phyloP scores from a whole-genome alignment of 2,797 vertebrate genomes.

The Tapirus indicus region DNA sequence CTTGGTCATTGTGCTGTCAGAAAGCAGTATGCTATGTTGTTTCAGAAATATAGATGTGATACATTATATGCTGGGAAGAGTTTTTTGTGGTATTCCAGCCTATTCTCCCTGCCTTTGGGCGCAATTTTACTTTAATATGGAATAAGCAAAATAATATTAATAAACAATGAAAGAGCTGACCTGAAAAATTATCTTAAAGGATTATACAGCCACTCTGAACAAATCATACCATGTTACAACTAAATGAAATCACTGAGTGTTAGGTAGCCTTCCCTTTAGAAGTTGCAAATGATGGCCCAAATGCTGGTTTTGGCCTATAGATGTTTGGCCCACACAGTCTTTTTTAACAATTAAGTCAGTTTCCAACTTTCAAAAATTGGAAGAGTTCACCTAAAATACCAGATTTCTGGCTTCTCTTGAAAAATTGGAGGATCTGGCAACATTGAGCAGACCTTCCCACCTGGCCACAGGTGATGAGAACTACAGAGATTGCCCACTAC shows the following conservation, averaged over 20 bases:
- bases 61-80: neutral
- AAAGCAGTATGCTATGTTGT: neutral
- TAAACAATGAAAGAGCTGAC: neutral
- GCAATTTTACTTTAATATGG: neutral
- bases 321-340: neutral
- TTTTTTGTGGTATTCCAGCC: neutral
- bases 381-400: neutral
- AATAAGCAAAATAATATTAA: neutral
- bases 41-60: neutral
- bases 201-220: neutral
- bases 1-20: conserved; percentile 10
- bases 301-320: neutral
- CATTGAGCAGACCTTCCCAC: neutral
- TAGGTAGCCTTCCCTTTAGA: neutral
- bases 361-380: neutral
- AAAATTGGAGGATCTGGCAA: neutral
- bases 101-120: neutral
- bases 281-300: neutral
- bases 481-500: neutral
- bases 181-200: neutral
- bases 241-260: neutral
- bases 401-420: neutral
- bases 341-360: neutral
- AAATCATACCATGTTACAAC: neutral
- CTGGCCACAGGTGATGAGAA: neutral